Base-by-base conservation (phyloP, 2,113 vertebrate genomes). In the Onychostoma macrolepis region DNA sequence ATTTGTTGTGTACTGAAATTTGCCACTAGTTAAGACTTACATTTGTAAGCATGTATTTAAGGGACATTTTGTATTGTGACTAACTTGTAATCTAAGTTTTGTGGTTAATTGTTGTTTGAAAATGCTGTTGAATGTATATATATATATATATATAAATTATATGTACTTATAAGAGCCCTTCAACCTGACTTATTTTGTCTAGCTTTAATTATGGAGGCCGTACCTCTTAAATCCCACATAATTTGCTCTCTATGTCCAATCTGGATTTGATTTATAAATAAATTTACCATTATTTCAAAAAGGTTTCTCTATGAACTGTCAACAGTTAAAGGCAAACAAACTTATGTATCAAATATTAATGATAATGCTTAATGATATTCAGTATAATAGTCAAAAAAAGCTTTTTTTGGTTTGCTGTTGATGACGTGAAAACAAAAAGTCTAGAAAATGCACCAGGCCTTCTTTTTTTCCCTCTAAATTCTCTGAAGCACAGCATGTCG, bases 401-500 rank as follows among this genome's bases (percentile, higher is more conserved):
- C 6, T 13, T 36, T 41, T 41, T 75, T 43, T 43, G 38, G 1
- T 43, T 26, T 75, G 72, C 41, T 41, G 21, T 41, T 74, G 10
- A 41, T 74, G 21, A 41, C 36, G 24, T 41, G 36, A 74, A 24
- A 21, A 76, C 6, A 17, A 28, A 26, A 45, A 26, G 0, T 17
- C 2, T 26, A 12, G 72, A 76, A 76, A 76, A 5, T 45, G 41
- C 3, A 15, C 11, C 36, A 38, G 33, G 36, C 30, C 24, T 13
- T n/a, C 0, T 13, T 76, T 74, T 17, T 76, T 15, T 0, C 41
- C 41, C 72, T 76, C 41, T 76, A 45, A 76, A 76, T 26, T 28
- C n/a, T 76, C n/a, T 28, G 74, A 89, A 76, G 79, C 74, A 33
- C 83, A 78, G 78, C 82, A 87, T 79, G 89, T 83, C 81, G 33